These are phyloP conservation scores for Mastomys natalensis DNA, from an alignment of 2,113 vertebrate genomes.

Conservation along the genomic window DNA sequence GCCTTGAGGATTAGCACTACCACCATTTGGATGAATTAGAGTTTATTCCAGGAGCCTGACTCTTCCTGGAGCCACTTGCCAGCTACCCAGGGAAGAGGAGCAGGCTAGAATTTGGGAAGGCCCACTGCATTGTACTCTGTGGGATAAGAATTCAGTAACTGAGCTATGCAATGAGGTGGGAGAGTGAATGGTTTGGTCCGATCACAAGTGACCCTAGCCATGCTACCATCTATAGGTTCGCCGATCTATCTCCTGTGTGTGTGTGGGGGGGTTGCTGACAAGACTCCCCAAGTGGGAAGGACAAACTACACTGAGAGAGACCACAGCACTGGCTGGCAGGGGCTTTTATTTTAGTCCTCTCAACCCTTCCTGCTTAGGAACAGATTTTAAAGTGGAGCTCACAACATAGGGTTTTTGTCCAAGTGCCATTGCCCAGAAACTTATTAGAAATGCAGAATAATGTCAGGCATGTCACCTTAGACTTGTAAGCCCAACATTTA, in stretches of 20 bases:
- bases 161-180: neutral
- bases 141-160: neutral
- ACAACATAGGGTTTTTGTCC: neutral
- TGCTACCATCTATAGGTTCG: neutral
- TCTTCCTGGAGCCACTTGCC: neutral
- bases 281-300: neutral
- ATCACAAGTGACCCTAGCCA: neutral
- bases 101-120: neutral
- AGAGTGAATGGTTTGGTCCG: neutral
- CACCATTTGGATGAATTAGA: neutral
- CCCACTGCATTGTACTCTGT: neutral
- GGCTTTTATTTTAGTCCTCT: neutral
- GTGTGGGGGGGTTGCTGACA: neutral
- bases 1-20: neutral
- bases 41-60: neutral
- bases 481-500: neutral
- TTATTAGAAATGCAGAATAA: neutral
- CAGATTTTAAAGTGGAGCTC: neutral
- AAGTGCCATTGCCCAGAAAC: neutral
- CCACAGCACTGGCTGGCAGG: neutral
- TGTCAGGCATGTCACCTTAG: too few relatives aligned
- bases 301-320: neutral
- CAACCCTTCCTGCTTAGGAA: neutral
- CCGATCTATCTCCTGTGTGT: neutral
- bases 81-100: neutral